Conservation (phyloP, 2,888 invertebrate genomes). For the Cataglyphis rosenhaueri region DNA sequence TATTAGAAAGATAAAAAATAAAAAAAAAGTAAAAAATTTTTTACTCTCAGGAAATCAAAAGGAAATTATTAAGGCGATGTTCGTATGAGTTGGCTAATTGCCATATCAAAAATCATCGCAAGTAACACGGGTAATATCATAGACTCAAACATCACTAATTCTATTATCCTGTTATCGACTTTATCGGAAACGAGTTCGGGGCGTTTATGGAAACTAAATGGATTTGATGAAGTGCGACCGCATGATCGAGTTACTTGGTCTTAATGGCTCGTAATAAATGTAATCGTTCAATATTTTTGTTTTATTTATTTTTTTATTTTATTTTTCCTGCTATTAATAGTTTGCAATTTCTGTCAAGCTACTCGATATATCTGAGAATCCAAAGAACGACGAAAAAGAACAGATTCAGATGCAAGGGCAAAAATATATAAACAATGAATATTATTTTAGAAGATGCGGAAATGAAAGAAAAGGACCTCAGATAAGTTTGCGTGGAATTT, state of each 20-base stretch:
- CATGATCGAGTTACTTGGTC: conserved; percentile 26
- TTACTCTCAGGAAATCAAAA: neutral
- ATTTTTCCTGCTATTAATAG: conserved; percentile 6
- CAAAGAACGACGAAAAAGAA: neutral
- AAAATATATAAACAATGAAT: conserved; percentile 9
- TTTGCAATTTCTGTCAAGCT: neutral
- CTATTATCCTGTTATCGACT: conserved; percentile 42
- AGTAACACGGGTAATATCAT: conserved; percentile 37
- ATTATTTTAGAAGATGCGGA: neutral
- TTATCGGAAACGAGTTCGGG: conserved; percentile 39
- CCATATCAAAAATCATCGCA: conserved; percentile 38
- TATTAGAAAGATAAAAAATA: neutral
- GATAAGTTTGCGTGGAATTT: conserved; percentile 67
- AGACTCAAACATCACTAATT: conserved; percentile 50
- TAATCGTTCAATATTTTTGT: neutral
- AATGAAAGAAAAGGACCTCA: neutral
- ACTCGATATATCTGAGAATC: neutral
- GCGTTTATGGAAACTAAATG: conserved; percentile 45
- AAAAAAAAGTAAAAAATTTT: neutral
- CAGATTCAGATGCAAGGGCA: conserved; percentile 3
- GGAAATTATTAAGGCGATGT: conserved; percentile 22
- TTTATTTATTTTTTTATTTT: conserved; percentile 1
- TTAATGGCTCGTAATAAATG: conserved; percentile 39
- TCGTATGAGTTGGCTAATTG: conserved; percentile 16
- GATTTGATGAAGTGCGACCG: conserved; percentile 21